phyloP scores from a whole-genome alignment of 2,797 vertebrate genomes.

The Echiichthys vipera region DNA sequence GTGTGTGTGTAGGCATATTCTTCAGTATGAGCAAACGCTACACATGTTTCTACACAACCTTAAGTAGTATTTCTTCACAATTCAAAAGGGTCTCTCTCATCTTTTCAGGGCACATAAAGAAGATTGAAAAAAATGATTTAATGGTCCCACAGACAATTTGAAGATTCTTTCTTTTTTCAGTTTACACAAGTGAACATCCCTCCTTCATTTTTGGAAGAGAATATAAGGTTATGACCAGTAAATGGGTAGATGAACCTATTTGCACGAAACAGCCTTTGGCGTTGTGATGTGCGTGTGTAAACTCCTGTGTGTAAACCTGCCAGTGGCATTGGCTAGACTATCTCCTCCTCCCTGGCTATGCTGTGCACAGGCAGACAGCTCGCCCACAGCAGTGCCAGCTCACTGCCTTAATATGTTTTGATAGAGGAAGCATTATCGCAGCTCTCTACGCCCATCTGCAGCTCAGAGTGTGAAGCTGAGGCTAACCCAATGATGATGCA shows the following conservation, averaged over 20 bases:
- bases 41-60: background rate
- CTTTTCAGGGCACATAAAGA: background rate
- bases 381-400: constrained; percentile 70
- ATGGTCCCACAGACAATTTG: constrained; percentile 4
- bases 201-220: constrained; percentile 16
- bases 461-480: constrained; percentile 49
- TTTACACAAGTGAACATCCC: constrained; percentile 24
- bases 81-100: background rate
- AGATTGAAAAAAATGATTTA: background rate
- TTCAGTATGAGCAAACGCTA: background rate
- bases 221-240: constrained; percentile 29
- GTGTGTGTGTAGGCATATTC: background rate
- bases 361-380: constrained; percentile 64
- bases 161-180: background rate
- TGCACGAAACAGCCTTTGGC: constrained; percentile 24
- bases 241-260: constrained; percentile 30
- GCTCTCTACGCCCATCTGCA: constrained; percentile 72
- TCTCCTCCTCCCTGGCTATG: constrained; percentile 56
- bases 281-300: constrained; percentile 5
- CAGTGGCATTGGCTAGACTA: constrained; percentile 59
- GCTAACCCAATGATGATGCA: constrained; percentile 14
- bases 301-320: constrained; percentile 48
- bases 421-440: constrained; percentile 66
- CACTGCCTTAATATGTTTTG: constrained; percentile 74
- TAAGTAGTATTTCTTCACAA: constrained; percentile 3